A percentile compares a stretch with the other conserved stretches of the same genome.
Conservation (phyloP, 2,888 invertebrate species). For the Danaus chrysippus region DNA sequence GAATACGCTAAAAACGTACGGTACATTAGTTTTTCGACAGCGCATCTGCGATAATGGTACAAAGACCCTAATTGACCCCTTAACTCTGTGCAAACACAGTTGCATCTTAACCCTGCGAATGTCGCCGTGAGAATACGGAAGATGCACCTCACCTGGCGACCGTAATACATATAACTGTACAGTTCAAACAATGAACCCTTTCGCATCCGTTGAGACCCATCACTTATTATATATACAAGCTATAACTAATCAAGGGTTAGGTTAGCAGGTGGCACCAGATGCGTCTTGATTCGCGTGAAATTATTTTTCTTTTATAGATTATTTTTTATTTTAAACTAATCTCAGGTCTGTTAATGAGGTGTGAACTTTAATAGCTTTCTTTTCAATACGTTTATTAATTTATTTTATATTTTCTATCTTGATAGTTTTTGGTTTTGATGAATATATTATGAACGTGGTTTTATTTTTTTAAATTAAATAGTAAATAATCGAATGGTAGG, state of each 20-base stretch:
- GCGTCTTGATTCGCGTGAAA: constrained; percentile 74
- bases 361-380: constrained; percentile 67
- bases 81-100: constrained; percentile 45
- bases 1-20: not conserved
- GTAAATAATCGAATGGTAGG: no score
- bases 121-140: constrained; percentile 69
- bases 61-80: constrained; percentile 1
- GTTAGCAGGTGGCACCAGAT: constrained; percentile 71
- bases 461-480: no score
- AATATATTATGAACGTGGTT: no score
- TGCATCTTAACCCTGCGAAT: constrained; percentile 51
- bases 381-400: constrained; percentile 44
- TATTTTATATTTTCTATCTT: constrained; percentile 12
- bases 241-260: constrained; percentile 61
- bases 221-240: constrained; percentile 39
- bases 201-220: constrained; percentile 54
- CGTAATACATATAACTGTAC: constrained; percentile 71
- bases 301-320: constrained; percentile 57
- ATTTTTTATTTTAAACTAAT: constrained; percentile 48
- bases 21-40: not conserved
- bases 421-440: no score
- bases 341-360: constrained; percentile 65
- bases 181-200: constrained; percentile 64
- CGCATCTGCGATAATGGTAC: not conserved
- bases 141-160: constrained; percentile 63